These are phyloP conservation scores for Chelonia mydas DNA, from an alignment of 2,797 vertebrate genomes.

Conservation along the genomic window DNA sequence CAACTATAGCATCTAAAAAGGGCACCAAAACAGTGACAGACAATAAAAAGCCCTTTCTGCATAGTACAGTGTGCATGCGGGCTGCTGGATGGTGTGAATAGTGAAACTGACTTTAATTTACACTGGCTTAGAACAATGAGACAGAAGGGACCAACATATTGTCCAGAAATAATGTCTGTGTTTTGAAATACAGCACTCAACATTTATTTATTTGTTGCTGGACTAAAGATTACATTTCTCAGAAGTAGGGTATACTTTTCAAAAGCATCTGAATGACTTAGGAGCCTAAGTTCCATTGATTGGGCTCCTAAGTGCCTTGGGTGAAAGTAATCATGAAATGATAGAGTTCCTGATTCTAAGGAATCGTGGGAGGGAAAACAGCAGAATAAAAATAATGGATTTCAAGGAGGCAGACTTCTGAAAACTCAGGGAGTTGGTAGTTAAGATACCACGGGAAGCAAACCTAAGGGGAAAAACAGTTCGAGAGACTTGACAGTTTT, in stretches of 20 bases:
- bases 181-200: conserved; percentile 3
- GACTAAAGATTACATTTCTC: conserved; percentile 18
- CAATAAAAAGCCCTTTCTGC: not conserved
- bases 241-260: no score
- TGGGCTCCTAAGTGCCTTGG: not conserved
- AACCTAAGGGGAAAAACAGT: not conserved
- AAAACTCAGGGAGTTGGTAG: no score
- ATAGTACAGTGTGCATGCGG: conserved; percentile 15
- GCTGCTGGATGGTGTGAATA: not conserved
- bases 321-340: not conserved
- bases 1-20: not conserved
- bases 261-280: not conserved
- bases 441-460: not conserved
- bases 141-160: conserved; percentile 33
- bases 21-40: not conserved
- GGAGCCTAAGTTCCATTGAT: not conserved
- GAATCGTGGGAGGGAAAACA: no score
- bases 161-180: conserved; percentile 32
- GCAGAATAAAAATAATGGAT: no score
- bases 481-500: not conserved
- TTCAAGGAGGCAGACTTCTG: no score
- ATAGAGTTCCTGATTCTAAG: no score
- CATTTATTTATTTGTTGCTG: not conserved
- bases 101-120: not conserved
- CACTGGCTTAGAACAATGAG: conserved; percentile 9